phyloP scores from a whole-genome alignment of 2,113 vertebrate genomes.

The Lipophrys pholis region DNA sequence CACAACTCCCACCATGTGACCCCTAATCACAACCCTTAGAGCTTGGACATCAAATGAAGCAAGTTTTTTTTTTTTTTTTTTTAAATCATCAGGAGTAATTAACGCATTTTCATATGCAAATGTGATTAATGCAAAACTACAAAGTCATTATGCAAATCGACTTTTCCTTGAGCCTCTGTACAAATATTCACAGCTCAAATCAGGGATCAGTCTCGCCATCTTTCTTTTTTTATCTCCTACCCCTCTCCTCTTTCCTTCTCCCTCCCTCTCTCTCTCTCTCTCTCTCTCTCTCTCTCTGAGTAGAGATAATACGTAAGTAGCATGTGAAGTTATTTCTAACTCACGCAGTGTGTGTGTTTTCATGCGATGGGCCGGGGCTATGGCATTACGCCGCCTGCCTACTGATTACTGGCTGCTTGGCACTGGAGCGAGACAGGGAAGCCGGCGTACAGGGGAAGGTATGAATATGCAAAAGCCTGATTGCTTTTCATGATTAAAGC shows the following conservation, averaged over 20 bases:
- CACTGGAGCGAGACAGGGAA: constrained; percentile 99
- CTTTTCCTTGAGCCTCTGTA: constrained; percentile 99
- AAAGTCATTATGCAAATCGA: constrained; percentile 99
- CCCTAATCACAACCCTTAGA: constrained; percentile 87
- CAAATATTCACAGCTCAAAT: constrained; percentile 99
- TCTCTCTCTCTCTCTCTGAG: constrained; percentile 61
- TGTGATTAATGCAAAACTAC: constrained; percentile 99
- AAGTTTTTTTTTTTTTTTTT: constrained; percentile 77
- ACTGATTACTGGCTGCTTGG: constrained; percentile 96
- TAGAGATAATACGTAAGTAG: constrained; percentile 84
- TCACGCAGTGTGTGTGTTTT: constrained; percentile 80
- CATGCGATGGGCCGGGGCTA: constrained; percentile 79
- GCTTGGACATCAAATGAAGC: constrained; percentile 99
- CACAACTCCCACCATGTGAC: constrained; percentile 79
- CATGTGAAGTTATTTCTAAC: constrained; percentile 95
- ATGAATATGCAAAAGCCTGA: constrained; percentile 99
- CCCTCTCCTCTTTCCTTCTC: constrained; percentile 67
- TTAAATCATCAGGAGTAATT: constrained; percentile 99
- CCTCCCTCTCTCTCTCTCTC: constrained; percentile 44
- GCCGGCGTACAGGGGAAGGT: constrained; percentile 94
- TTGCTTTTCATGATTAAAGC: constrained; percentile 99
- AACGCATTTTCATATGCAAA: constrained; percentile 99
- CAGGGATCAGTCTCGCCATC: constrained; percentile 89
- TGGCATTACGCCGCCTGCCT: constrained; percentile 81
- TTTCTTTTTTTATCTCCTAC: constrained; percentile 79